A percentile compares a stretch with the other conserved stretches of the same genome.
Conservation (phyloP, 2,113 vertebrate species). For the Isichthys henryi region DNA sequence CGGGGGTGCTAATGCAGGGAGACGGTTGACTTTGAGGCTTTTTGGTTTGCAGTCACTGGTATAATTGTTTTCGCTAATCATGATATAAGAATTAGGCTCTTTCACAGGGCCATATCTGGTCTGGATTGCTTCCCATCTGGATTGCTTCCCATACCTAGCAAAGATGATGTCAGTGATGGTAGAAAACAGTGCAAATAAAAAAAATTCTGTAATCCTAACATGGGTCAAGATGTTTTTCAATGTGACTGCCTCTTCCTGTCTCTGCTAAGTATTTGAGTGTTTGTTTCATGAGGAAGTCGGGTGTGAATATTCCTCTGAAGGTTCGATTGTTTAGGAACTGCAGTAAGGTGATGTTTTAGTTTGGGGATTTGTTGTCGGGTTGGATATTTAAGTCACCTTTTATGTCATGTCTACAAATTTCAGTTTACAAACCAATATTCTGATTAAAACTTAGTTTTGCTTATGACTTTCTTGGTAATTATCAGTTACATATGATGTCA, state of each 20-base stretch:
- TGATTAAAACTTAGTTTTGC: neutral
- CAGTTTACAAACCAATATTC: neutral
- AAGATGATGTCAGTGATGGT: neutral
- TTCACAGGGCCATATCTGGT: neutral
- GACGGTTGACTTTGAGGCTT: conserved; percentile 12
- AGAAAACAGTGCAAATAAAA: neutral
- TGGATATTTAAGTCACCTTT: neutral
- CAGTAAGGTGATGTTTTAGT: neutral
- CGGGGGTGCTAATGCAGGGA: neutral
- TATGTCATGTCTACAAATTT: neutral
- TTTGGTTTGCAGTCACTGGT: conserved; percentile 7
- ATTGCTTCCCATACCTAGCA: neutral
- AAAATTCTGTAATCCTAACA: neutral
- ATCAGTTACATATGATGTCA: neutral
- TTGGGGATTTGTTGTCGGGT: neutral
- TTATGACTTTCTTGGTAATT: neutral
- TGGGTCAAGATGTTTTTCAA: neutral
- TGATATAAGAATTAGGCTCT: conserved; percentile 1
- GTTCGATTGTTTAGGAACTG: neutral
- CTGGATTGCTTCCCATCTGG: neutral
- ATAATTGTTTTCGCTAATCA: neutral
- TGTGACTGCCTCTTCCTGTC: neutral
- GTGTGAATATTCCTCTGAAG: neutral
- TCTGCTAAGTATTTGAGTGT: neutral
- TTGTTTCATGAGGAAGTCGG: conserved; percentile 1